phyloP scores from a whole-genome alignment of 2,888 invertebrate species.

The Meiosimyza platycephala region DNA sequence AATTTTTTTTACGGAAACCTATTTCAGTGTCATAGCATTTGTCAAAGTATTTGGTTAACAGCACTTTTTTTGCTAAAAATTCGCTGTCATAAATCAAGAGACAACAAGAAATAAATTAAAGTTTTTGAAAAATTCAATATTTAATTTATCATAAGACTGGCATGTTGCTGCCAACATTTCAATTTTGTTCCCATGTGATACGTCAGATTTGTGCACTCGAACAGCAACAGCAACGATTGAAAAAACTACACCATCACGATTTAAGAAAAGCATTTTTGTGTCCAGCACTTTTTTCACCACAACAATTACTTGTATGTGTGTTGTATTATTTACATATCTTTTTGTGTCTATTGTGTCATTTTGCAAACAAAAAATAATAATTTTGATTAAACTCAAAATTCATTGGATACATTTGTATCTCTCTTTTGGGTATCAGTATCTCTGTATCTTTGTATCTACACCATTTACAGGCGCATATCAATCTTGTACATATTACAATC shows the following conservation, averaged over 20 bases:
- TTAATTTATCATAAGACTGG: neutral
- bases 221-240: conserved; percentile 39
- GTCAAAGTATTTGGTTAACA: conserved; percentile 3
- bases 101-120: too few relatives aligned
- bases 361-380: conserved; percentile 5
- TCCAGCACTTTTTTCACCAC: conserved; percentile 32
- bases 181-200: conserved; percentile 52
- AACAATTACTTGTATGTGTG: conserved; percentile 24
- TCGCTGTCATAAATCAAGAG: too few relatives aligned
- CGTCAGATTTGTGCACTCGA: conserved; percentile 53
- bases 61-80: too few relatives aligned
- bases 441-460: conserved; percentile 43
- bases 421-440: conserved; percentile 4
- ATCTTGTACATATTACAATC: conserved; percentile 64
- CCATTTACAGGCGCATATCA: conserved; percentile 63
- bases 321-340: neutral
- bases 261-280: conserved; percentile 28
- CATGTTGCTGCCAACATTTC: conserved; percentile 59
- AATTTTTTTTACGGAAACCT: too few relatives aligned
- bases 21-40: conserved; percentile 26
- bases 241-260: conserved; percentile 2
- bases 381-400: conserved; percentile 11
- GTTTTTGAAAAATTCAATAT: too few relatives aligned
- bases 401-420: conserved; percentile 1
- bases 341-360: conserved; percentile 6